Base-by-base conservation (phyloP, 2,797 vertebrate species). In the Myiotriccus ornatus region DNA sequence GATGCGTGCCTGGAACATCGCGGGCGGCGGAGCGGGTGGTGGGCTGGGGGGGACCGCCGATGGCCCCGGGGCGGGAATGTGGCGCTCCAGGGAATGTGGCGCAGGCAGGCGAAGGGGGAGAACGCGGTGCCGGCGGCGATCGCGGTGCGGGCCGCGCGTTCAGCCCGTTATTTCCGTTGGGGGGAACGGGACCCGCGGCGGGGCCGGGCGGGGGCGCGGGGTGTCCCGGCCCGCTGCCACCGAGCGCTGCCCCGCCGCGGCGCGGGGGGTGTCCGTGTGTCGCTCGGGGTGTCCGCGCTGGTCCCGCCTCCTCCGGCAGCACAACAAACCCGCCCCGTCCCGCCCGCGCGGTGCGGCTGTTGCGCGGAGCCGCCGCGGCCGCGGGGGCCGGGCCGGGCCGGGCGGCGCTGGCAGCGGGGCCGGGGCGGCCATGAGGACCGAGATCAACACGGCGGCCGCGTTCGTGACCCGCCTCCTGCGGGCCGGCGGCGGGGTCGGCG, bases 401-500 rank as follows among this genome's bases (percentile, higher is more conserved):
- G 44, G 44, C 21, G 44, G 44, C 21, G 53, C 70, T 57, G 53
- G 55, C 70, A 74, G 70, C 55, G 70, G 53, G 53, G 43, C 70
- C n/a, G 53, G 49, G 25, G 37, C 9, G 50, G 75, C 28, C 62
- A 46, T 46, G 76, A 46, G 76, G 62, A 65, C 69, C 43, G 81
- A 74, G 60, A 30, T 74, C 69, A 74, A 50, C 81, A 41, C 69
- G 81, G 81, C 98, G 56, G 98, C 97, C 71, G 97, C 93, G 67
- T 98, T 98, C 94, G 95, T 98, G 71, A 95, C 97, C 63, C 97
- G 96, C 87, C 97, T 98, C 84, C 95, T 98, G 94, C 97, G 96
- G 94, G 97, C 96, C 35, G 97, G 96, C 69, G 93, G 98, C 44
- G 93, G 97, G 44, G 95, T 97, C 24, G 96, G 95, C 64, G 98